These are phyloP conservation scores for Coluber constrictor DNA, from an alignment of 2,797 vertebrate species.

Conservation along the genomic window DNA sequence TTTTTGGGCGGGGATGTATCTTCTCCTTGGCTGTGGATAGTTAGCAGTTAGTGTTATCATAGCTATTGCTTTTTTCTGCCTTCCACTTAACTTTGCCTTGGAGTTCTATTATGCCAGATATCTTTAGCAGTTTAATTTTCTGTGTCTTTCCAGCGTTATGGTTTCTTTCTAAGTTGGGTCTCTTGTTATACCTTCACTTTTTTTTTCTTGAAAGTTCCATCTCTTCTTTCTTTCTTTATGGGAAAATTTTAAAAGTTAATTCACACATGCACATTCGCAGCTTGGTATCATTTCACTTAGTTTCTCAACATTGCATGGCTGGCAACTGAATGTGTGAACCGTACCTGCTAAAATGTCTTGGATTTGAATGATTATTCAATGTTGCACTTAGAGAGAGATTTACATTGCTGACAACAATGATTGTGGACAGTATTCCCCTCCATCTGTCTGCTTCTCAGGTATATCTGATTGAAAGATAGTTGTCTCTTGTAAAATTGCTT, in stretches of 20 bases:
- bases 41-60: neutral
- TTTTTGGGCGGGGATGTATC: neutral
- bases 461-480: neutral
- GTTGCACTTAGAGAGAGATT: neutral
- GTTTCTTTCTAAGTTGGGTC: neutral
- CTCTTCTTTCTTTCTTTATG: neutral
- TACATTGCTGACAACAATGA: neutral
- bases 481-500: neutral
- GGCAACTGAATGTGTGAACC: neutral
- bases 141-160: neutral
- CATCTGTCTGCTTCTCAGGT: neutral
- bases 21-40: neutral
- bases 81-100: neutral
- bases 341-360: neutral
- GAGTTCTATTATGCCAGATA: neutral
- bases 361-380: neutral
- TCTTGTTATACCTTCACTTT: neutral
- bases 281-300: neutral
- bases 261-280: neutral
- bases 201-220: neutral
- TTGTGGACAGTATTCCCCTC: neutral
- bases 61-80: too few relatives aligned
- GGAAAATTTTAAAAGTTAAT: neutral
- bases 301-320: neutral
- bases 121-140: neutral